phyloP scores from a whole-genome alignment of 2,888 invertebrate genomes.

The Griposia aprilina region DNA sequence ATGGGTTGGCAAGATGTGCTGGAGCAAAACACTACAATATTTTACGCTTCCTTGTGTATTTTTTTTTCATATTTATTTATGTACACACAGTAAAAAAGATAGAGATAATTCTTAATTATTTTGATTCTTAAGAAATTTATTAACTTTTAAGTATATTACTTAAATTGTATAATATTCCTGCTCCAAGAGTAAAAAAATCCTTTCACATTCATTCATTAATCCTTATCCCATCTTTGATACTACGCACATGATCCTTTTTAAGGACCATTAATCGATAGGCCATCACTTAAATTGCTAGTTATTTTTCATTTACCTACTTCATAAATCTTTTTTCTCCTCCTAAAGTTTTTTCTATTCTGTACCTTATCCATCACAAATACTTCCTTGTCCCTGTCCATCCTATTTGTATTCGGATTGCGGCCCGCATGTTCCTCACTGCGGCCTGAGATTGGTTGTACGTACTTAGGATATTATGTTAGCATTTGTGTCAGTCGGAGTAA shows the following conservation, averaged over 20 bases:
- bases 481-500: conserved; percentile 47
- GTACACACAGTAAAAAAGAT: too few species aligned
- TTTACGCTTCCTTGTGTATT: background rate
- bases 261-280: background rate
- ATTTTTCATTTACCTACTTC: background rate
- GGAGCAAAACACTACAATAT: background rate
- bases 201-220: background rate
- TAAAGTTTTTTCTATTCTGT: background rate
- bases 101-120: too few species aligned
- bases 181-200: too few species aligned
- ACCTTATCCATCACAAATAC: conserved; percentile 24
- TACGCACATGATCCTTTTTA: background rate
- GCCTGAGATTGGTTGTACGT: conserved; percentile 68
- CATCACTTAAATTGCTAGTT: background rate
- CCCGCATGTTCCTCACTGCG: conserved; percentile 57
- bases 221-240: background rate
- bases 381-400: conserved; percentile 44
- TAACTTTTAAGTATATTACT: too few species aligned
- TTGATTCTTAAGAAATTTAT: too few species aligned
- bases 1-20: background rate
- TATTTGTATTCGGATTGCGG: conserved; percentile 69
- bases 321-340: too few species aligned
- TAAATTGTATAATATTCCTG: too few species aligned
- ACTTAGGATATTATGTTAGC: conserved; percentile 61
- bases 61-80: too few species aligned